Evolutionary conservation across 2,113 vertebrate genomes (phyloP), one percentile per base, ranked within the genome.

Genomic region (Corynorhinus townsendii): DNA sequence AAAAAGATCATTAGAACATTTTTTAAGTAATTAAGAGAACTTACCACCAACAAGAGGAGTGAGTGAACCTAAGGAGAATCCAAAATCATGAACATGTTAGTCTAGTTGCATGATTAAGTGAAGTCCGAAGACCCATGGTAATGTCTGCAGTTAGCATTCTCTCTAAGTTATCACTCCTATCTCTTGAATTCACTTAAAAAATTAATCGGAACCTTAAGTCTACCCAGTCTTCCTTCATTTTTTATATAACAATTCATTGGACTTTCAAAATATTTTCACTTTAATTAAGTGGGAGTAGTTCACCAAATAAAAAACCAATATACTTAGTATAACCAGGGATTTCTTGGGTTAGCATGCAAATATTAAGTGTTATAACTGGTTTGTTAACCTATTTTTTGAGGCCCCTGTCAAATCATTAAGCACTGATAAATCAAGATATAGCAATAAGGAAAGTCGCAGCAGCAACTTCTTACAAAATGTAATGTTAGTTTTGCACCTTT

Each of bases 41-140:
- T 97, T 95, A 97, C 97, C 96, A 45, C 10, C 11, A 62, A 95
- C 4, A 83, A 97, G 40, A 66, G 64, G 95, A 83, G 2, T 8
- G 22, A 81, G 14, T 38, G 91, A 91, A 5, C 89, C 96, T 97
- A 89, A 24, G 38, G 52, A 76, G 28, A 96, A 93, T 35, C 73
- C 10, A 91, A 92, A 94, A 89, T 38, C 14, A 96, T 45, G 59
- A 94, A 93, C 90, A 64, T 16, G 59, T 97, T 72, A 97, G 88
- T 87, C 30, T 40, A 40, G 49, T 4, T 30, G 30, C n/a, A 62
- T 17, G 68, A 52, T 16, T 73, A 35, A 66, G 1, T 43, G 1
- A 26, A 54, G 14, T 19, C 66, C 54, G 75, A 69, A 12, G 33
- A 30, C 28, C 43, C 20, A 6, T 2, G 24, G 28, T 12, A 45